phyloP scores from a whole-genome alignment of 2,888 invertebrate species.

The Pardosa pseudoannulata region DNA sequence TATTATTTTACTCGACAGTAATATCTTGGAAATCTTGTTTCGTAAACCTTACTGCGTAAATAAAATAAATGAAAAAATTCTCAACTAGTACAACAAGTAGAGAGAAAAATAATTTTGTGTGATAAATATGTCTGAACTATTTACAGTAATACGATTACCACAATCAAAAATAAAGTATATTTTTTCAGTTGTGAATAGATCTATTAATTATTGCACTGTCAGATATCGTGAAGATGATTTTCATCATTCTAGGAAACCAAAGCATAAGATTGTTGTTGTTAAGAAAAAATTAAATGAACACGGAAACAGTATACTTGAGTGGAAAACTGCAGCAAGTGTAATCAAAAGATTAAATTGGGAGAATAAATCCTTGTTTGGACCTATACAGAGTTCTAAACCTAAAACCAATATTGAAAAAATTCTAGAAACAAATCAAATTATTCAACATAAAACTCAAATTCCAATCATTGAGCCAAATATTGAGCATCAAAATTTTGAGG shows the following conservation, averaged over 20 bases:
- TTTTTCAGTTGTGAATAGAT: no score
- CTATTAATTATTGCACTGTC: no score
- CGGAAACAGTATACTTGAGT: constrained; percentile 3
- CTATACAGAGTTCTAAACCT: background rate
- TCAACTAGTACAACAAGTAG: no score
- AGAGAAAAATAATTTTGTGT: no score
- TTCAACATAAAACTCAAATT: constrained; percentile 32
- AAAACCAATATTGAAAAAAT: background rate
- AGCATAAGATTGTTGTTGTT: constrained; percentile 4
- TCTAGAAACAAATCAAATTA: background rate
- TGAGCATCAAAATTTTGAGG: background rate
- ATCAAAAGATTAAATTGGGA: constrained; percentile 57
- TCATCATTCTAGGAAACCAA: background rate
- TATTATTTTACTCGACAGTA: no score
- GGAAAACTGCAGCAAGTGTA: constrained; percentile 30
- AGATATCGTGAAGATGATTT: no score
- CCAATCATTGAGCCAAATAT: constrained; percentile 26
- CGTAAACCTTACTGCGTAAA: no score
- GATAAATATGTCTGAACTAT: no score
- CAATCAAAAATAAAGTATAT: no score
- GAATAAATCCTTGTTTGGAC: constrained; percentile 52
- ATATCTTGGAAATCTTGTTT: no score
- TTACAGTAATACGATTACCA: no score
- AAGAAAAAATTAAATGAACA: constrained; percentile 8
- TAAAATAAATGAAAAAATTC: no score